Evolutionary conservation across 2,797 vertebrate species (phyloP), one percentile per base, ranked within the genome.

Genomic region (Peromyscus attwateri): DNA sequence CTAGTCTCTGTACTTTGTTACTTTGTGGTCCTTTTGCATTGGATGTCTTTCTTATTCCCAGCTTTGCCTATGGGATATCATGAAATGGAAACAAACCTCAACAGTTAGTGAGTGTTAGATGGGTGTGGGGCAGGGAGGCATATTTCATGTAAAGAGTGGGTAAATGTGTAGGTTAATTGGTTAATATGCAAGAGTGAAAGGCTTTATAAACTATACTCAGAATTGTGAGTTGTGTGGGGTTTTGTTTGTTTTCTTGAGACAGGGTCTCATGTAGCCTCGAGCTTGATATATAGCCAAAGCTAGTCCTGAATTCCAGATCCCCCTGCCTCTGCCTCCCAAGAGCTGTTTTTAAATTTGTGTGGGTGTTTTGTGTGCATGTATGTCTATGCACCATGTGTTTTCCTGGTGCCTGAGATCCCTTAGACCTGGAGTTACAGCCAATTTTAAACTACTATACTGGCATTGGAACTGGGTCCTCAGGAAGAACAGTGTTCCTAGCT

Each of bases 161-260:
- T 31, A 84, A 70, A 95, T 64, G 4, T 75, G 34, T 71, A 40
- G 34, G 34, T 81, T 71, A 81, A 9, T 55, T 88, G 55, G 82
- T 95, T 96, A 80, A 60, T 96, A 80, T 95, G 64, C 92, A 96
- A 49, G 75, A 92, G 79, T 89, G 62, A 95, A 90, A 79, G 73
- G 62, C 55, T 95, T 73, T 89, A 23, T 89, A 46, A 87, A 34
- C 46, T 55, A 29, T 93, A 43, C 29, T 91, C 17, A 94, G 81
- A 40, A 34, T 64, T 90, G 55, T 43, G 37, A 84, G 40, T 16
- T 62, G 27, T 64, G n/a, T 71, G 70, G n/a, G 68, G 4, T 71
- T 71, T 71, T 71, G 70, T n/a, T 71, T 46, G 40, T 64, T 82
- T 73, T 31, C 55, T 19, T 57, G 82, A 84, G 57, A 84, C 27